Evolutionary conservation across 2,797 vertebrate genomes (phyloP).

Genomic region (Anguilla marmorata): DNA sequence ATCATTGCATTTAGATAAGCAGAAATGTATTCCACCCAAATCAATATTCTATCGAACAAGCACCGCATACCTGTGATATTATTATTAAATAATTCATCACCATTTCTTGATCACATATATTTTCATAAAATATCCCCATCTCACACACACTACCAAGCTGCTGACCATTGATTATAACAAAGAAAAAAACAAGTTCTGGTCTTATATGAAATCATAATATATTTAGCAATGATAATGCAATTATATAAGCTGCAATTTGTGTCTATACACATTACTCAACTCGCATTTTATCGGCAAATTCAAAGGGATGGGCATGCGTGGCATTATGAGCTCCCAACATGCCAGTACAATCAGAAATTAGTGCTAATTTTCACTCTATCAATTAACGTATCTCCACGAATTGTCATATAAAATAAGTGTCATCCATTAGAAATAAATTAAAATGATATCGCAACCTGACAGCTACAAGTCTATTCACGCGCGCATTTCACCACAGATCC

Average conservation of each 20-base stretch:
- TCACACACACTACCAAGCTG: neutral
- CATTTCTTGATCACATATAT: neutral
- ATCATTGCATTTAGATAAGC: neutral
- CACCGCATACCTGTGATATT: neutral
- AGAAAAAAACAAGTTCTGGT: neutral
- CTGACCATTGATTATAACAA: neutral
- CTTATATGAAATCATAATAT: neutral
- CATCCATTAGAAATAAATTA: neutral
- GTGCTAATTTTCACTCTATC: neutral
- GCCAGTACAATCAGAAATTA: neutral
- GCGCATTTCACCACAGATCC: slow-evolving; percentile 27
- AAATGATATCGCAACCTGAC: neutral
- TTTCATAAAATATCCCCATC: neutral
- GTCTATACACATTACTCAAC: neutral
- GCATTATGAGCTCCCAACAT: neutral
- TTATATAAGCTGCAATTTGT: neutral
- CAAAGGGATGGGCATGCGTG: neutral
- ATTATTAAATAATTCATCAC: neutral
- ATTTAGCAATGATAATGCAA: neutral
- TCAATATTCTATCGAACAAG: no score
- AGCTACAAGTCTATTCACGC: neutral
- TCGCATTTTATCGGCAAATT: neutral
- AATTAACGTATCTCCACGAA: neutral
- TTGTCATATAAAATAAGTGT: neutral
- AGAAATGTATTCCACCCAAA: neutral